phyloP scores from a whole-genome alignment of 1,140 invertebrate species.

The Drosophila chauvacae region DNA sequence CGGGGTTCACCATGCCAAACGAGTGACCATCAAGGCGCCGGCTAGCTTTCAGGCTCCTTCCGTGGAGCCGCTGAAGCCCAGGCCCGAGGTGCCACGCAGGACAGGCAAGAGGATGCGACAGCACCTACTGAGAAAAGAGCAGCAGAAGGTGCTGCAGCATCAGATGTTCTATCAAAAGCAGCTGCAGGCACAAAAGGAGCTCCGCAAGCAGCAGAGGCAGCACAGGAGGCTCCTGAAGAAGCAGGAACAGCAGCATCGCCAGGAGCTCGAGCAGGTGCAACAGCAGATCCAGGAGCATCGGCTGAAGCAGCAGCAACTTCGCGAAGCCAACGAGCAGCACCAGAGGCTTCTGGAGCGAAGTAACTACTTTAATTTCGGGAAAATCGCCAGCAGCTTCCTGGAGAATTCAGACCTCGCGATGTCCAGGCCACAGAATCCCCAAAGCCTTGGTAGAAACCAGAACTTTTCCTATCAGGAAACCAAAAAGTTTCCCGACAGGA shows the following conservation, averaged over 20 bases:
- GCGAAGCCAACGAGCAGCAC: too few relatives aligned
- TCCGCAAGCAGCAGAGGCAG: background rate
- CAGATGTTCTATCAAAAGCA: constrained; percentile 6
- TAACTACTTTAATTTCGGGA: constrained; percentile 33
- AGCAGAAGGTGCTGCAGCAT: constrained; percentile 10
- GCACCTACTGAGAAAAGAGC: background rate
- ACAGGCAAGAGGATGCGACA: background rate
- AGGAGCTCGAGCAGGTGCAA: background rate
- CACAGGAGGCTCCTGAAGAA: background rate
- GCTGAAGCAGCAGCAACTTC: background rate
- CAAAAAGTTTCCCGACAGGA: too few relatives aligned
- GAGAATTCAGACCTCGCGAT: background rate
- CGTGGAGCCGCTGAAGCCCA: constrained; percentile 2
- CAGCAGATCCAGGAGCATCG: constrained; percentile 5
- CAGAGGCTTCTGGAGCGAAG: background rate
- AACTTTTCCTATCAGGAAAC: background rate
- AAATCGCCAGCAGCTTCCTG: constrained; percentile 15
- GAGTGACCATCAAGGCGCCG: background rate
- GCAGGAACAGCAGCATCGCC: background rate
- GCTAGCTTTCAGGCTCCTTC: background rate
- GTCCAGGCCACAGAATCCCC: background rate
- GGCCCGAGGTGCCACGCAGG: constrained; percentile 7
- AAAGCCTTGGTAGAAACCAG: background rate
- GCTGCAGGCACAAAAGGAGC: background rate
- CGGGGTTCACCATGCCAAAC: background rate